Percentiles rank a stretch among this genome's conserved stretches.
Conservation (phyloP, 2,113 vertebrate species). For the Amblyopsis rosae region DNA sequence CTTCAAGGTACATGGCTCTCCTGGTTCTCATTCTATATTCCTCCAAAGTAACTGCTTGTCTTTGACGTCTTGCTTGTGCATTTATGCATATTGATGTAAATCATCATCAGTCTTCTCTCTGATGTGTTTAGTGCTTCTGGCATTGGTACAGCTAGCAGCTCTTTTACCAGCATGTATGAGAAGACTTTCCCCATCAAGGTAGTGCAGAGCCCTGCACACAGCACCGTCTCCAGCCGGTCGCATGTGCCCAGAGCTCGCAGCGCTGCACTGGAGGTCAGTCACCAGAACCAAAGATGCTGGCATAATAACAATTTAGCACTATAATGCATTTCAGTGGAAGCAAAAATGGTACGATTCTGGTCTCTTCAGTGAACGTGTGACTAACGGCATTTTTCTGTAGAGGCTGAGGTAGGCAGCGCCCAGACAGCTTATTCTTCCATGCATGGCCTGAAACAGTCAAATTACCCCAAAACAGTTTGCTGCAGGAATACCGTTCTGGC, state of each 20-base stretch:
- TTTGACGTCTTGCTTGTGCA: neutral
- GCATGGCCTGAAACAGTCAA: too few species aligned
- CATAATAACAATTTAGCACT: too few species aligned
- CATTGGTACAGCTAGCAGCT: slow-evolving; percentile 33
- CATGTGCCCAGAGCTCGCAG: slow-evolving; percentile 41
- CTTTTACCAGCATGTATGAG: slow-evolving; percentile 72
- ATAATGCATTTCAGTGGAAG: too few species aligned
- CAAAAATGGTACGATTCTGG: too few species aligned
- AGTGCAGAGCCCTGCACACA: slow-evolving; percentile 70
- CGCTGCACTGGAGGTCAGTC: slow-evolving; percentile 77
- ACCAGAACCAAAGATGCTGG: neutral
- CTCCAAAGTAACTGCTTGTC: too few species aligned
- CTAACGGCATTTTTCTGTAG: too few species aligned
- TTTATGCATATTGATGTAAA: neutral
- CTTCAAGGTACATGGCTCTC: slow-evolving; percentile 40
- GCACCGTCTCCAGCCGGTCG: slow-evolving; percentile 53
- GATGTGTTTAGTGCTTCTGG: slow-evolving; percentile 45
- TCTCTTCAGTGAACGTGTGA: too few species aligned
- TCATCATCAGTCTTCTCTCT: neutral
- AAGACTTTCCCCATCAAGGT: slow-evolving; percentile 78
- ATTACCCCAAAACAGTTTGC: too few species aligned
- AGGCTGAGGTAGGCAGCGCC: too few species aligned
- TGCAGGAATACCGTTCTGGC: too few species aligned
- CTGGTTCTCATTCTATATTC: too few species aligned
- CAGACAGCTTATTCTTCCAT: too few species aligned